Evolutionary conservation across 2,888 invertebrate genomes (phyloP).

Genomic region (Drosophila niveifrons): DNA sequence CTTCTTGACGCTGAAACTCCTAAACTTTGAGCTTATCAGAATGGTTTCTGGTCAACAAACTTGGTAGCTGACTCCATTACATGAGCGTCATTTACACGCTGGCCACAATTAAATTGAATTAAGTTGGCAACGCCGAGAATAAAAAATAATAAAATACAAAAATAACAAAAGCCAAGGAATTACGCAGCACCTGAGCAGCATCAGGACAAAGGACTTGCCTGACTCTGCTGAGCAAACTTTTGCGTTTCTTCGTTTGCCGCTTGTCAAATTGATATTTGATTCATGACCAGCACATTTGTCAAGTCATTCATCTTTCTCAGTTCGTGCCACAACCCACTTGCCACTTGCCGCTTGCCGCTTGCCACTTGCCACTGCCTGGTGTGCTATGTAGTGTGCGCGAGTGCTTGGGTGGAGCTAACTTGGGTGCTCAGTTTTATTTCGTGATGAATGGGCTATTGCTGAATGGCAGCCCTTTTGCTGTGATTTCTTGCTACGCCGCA

Average conservation of each 20-base stretch:
- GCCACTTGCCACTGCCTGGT: neutral
- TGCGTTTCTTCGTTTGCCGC: conserved; percentile 57
- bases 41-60: conserved; percentile 21
- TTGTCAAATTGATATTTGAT: conserved; percentile 84
- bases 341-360: neutral
- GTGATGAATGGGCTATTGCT: conserved; percentile 69
- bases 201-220: conserved; percentile 22
- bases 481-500: conserved; percentile 66
- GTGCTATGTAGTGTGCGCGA: neutral
- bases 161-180: conserved; percentile 38
- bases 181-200: conserved; percentile 62
- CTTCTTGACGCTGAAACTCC: conserved; percentile 16
- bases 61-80: conserved; percentile 34
- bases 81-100: conserved; percentile 69
- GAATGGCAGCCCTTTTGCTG: conserved; percentile 64
- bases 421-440: conserved; percentile 36
- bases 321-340: conserved; percentile 15
- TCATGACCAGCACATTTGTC: conserved; percentile 83
- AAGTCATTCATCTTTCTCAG: conserved; percentile 82
- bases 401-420: conserved; percentile 15
- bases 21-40: conserved; percentile 66
- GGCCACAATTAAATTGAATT: conserved; percentile 81
- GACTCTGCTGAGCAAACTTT: conserved; percentile 17
- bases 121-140: conserved; percentile 44
- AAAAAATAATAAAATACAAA: neutral